Percentiles rank a stretch among this genome's conserved stretches.
phyloP scores from a whole-genome alignment of 2,797 vertebrate genomes.

The Eleutherodactylus coqui region DNA sequence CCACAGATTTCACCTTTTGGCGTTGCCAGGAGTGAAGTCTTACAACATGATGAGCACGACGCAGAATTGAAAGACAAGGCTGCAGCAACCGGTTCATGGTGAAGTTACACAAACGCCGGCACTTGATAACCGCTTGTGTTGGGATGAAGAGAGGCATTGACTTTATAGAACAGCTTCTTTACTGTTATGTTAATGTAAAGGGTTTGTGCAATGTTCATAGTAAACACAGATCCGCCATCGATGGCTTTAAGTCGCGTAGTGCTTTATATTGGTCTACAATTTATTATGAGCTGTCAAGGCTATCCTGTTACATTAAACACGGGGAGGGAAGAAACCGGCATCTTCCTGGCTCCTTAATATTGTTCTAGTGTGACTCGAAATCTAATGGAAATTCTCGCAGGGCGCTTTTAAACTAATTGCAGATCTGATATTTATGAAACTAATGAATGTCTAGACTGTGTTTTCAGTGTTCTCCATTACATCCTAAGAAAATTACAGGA shows the following conservation, averaged over 20 bases:
- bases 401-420: slow-evolving; percentile 42
- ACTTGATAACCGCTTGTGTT: no score
- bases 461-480: slow-evolving; percentile 47
- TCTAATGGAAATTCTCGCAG: slow-evolving; percentile 29
- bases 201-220: neutral
- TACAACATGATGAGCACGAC: no score
- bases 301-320: neutral
- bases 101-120: no score
- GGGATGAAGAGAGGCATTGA: no score
- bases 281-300: neutral
- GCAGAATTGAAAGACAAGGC: no score
- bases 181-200: no score
- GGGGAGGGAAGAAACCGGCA: neutral
- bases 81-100: no score
- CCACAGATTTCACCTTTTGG: no score
- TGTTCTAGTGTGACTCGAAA: neutral
- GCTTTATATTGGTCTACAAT: neutral
- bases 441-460: slow-evolving; percentile 56
- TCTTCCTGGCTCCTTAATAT: neutral
- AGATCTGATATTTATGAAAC: slow-evolving; percentile 49
- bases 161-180: no score
- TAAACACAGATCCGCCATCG: neutral
- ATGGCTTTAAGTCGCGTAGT: neutral
- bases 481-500: slow-evolving; percentile 50
- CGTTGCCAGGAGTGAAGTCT: no score